Base-by-base conservation (phyloP, 1,140 invertebrate species). In the Sitobion miscanthi region DNA sequence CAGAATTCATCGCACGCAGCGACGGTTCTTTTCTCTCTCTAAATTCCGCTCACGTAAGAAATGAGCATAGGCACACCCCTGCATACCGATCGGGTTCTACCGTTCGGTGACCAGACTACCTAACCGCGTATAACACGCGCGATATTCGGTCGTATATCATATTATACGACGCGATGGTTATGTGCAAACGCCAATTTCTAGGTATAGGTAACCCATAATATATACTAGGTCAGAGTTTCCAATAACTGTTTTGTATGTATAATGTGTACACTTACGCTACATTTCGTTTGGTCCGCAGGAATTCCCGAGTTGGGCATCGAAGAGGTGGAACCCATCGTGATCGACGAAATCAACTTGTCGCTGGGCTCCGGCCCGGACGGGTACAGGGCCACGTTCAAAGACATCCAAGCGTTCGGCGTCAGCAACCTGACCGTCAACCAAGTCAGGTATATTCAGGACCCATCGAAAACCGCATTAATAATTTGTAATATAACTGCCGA, bases 331-430 rank as follows among this genome's bases (percentile, higher is more conserved):
- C 97, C 97, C 0, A 97, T 98, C 87, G 95, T 97, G 9, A 96
- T 98, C 23, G 97, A 98, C 95, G 97, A 98, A 95, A 96, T 98
- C 77, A 96, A 97, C n/a, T 97, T 98, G 86, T 96, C 97, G 0
- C 95, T 98, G 83, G 97, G 97, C 85, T 96, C 95, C 14, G 97
- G 97, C 0, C 97, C 97, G 0, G 96, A 98, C 95, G 97, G 97
- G 0, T 98, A 98, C 95, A 96, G 96, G 77, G 97, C 97, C 0
- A 96, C 96, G 82, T 98, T 98, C 95, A 96, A 96, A 93, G 96
- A 98, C 94, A 97, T 98, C 83, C 96, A 97, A 91, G 97, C 97
- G 0, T 97, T 96, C 94, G 97, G 97, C 30, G 97, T 97, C 14
- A 97, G 97, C 94, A 96, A 97, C 92, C 95, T 98, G 94, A 96